A percentile compares a stretch with the other conserved stretches of the same genome.
Evolutionary conservation across 2,797 vertebrate genomes (phyloP).

Genomic region (Gallirallus australis): DNA sequence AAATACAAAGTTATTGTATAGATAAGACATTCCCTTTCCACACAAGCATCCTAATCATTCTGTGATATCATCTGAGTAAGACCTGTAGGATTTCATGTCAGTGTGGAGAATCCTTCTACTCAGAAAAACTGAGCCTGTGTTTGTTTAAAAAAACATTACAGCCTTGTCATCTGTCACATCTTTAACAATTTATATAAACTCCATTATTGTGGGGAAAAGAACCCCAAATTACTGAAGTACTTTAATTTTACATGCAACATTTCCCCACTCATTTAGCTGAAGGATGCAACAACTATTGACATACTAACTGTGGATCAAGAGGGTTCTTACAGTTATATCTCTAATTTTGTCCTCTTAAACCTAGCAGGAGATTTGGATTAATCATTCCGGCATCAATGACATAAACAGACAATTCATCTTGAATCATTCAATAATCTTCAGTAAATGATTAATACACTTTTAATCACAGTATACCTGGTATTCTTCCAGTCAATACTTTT

Average conservation of each 20-base stretch:
- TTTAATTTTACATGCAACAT: constrained; percentile 44
- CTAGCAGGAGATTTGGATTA: constrained; percentile 55
- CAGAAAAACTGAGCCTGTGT: not conserved
- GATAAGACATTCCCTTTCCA: not conserved
- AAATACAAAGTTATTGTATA: not conserved
- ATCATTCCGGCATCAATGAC: constrained; percentile 60
- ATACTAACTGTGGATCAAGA: constrained; percentile 56
- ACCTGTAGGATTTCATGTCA: not conserved
- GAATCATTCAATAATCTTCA: constrained; percentile 55
- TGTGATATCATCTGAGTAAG: not conserved
- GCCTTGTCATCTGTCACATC: constrained; percentile 33
- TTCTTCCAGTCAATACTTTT: constrained; percentile 26
- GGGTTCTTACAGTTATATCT: constrained; percentile 49
- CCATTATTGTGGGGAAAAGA: constrained; percentile 20
- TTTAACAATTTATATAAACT: constrained; percentile 69
- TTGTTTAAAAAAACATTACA: constrained; percentile 23
- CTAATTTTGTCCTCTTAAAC: constrained; percentile 67
- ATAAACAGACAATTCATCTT: constrained; percentile 66
- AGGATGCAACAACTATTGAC: constrained; percentile 64
- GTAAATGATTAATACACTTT: constrained; percentile 53
- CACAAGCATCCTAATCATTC: not conserved
- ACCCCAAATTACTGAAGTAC: constrained; percentile 23
- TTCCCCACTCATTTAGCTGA: constrained; percentile 63
- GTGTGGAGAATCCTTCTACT: constrained; percentile 38
- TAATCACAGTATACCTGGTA: constrained; percentile 50